Evolutionary conservation across 1,140 invertebrate genomes (phyloP).

Genomic region (Lineus longissimus): DNA sequence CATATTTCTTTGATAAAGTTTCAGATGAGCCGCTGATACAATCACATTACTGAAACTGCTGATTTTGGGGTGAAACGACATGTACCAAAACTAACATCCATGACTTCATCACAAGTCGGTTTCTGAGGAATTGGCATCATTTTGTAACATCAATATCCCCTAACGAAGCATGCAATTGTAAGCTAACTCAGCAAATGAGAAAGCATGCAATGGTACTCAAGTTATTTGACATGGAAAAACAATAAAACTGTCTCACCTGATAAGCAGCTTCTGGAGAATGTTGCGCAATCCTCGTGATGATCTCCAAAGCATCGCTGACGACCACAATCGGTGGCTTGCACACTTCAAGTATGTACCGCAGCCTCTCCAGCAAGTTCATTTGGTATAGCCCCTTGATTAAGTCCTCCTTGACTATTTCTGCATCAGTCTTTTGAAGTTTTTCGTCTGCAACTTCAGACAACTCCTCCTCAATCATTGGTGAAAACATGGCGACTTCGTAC

Average conservation of each 20-base stretch:
- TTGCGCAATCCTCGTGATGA: conserved; percentile 48
- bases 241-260: conserved; percentile 30
- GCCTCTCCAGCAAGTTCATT: conserved; percentile 72
- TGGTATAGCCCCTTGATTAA: conserved; percentile 59
- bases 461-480: conserved; percentile 19
- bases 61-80: too few species aligned
- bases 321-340: conserved; percentile 39
- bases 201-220: background rate
- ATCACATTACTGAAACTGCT: too few species aligned
- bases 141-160: conserved; percentile 19
- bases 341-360: conserved; percentile 53
- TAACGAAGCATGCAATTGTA: too few species aligned
- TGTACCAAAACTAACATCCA: too few species aligned
- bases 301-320: conserved; percentile 47
- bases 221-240: background rate
- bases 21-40: too few species aligned
- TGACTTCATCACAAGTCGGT: too few species aligned
- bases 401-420: conserved; percentile 67
- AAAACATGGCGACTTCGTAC: conserved; percentile 61
- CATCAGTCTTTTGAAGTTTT: conserved; percentile 71
- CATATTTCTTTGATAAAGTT: too few species aligned
- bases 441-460: conserved; percentile 45
- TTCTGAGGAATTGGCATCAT: too few species aligned
- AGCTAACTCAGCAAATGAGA: background rate
- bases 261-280: conserved; percentile 51